phyloP scores from a whole-genome alignment of 2,797 vertebrate species.

The Dendrocincla tyrannina region DNA sequence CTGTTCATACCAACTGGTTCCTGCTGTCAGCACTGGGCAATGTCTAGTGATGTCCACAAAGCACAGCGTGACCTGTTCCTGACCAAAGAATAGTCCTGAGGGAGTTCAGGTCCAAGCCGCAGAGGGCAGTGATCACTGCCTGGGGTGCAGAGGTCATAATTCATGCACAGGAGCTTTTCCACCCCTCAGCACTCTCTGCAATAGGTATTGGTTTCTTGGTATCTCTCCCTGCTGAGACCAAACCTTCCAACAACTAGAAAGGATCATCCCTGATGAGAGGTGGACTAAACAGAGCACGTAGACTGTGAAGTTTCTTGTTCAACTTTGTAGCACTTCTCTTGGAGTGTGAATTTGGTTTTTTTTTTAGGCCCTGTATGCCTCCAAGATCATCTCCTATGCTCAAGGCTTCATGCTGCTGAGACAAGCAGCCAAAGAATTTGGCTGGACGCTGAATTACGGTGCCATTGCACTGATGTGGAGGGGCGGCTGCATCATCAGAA shows the following conservation, averaged over 20 bases:
- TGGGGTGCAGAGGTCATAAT: not conserved
- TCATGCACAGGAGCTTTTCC: not conserved
- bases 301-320: not conserved
- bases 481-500: conserved; percentile 97
- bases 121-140: not conserved
- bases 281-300: not conserved
- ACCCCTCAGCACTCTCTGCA: not conserved
- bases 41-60: not conserved
- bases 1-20: not conserved
- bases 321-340: not conserved
- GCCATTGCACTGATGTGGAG: conserved; percentile 98
- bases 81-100: not conserved
- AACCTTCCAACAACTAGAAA: not conserved
- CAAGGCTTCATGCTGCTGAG: conserved; percentile 98
- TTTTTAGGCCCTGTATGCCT: conserved; percentile 91
- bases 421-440: conserved; percentile 91
- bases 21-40: not conserved
- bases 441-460: conserved; percentile 94
- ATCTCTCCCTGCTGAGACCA: not conserved
- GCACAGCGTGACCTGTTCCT: not conserved
- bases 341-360: not conserved
- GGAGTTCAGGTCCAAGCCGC: not conserved
- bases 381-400: conserved; percentile 97
- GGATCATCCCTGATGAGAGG: not conserved
- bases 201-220: not conserved